Evolutionary conservation across 2,888 invertebrate species (phyloP), one percentile per base, ranked within the genome.

Genomic region (Hypomecis punctinalis): DNA sequence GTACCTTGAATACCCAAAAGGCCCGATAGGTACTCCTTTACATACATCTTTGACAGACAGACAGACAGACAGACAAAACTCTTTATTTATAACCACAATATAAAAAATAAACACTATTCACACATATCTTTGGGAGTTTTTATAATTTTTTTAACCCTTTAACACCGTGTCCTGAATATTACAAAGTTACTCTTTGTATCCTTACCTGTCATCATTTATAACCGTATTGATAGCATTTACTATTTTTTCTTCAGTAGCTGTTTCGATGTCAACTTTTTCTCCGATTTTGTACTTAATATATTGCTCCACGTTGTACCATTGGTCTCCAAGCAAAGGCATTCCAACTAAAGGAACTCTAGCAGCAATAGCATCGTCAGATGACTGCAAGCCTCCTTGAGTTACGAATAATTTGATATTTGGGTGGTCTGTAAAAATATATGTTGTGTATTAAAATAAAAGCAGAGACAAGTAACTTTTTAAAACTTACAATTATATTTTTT

Each of bases 351-450:
- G 91, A 0, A 89, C 85, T 46, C 82, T 84, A 4, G 85, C 84
- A 23, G 76, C 78, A 9, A 91, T 81, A 1, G 91, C 84, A 68
- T 93, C 92, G 23, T 90, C 88, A 0, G 86, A 80, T 0, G 91
- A 91, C 56, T 91, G 90, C 1, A 89, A 68, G 1, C 93, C 93
- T 51, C 89, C 90, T 82, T 92, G 93, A 0, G 88, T 89, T 47
- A 92, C 85, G 58, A 93, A 93, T 0, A 90, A 58, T 66, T 91
- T 93, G 0, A 93, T 66, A 56, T 93, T 93, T n/a, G 84, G 84
- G 71, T 93, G 92, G 37, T 61, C 84, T 85, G 52, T 52, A 4
- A 40, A 40, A 10, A 10, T 40, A 40, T 4, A 9, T 10, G 10
- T 40, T 40, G 10, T 40, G 4, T 7, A 40, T 9, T 10, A 40